A percentile compares a stretch with the other conserved stretches of the same genome.
Evolutionary conservation across 2,888 invertebrate species (phyloP).

Genomic region (Sinelater perroti): DNA sequence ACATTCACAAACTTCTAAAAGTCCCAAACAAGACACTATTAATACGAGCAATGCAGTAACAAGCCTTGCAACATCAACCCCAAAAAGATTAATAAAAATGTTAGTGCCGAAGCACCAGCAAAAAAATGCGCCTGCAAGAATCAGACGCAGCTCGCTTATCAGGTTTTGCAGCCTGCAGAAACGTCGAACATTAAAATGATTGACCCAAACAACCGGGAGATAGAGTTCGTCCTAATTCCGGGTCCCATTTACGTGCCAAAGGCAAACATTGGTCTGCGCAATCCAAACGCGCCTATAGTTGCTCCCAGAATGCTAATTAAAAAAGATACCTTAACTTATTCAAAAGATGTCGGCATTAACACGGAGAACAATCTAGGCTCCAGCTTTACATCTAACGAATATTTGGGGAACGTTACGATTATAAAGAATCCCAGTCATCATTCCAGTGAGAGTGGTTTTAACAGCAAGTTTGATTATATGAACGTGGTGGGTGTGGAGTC

Average conservation of each 20-base stretch:
- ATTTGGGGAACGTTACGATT: not conserved
- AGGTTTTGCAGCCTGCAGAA: not conserved
- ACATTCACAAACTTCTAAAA: too few species aligned
- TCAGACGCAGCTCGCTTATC: too few species aligned
- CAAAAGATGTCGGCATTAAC: slow-evolving; percentile 12
- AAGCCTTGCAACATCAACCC: too few species aligned
- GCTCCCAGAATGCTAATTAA: not conserved
- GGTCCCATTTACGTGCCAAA: slow-evolving; percentile 34
- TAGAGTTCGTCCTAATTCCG: slow-evolving; percentile 22
- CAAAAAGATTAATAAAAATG: too few species aligned
- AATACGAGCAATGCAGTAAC: too few species aligned
- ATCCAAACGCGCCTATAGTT: not conserved
- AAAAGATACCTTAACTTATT: not conserved
- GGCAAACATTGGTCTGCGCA: not conserved
- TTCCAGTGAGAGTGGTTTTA: not conserved
- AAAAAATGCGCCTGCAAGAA: too few species aligned
- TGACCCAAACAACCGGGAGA: slow-evolving; percentile 1
- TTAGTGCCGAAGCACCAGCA: too few species aligned
- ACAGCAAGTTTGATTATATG: too few species aligned
- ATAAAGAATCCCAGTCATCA: not conserved
- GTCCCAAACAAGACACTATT: too few species aligned
- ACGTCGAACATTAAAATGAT: slow-evolving; percentile 5
- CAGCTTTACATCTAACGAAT: not conserved
- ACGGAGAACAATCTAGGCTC: slow-evolving; percentile 11
- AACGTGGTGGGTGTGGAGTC: not conserved